Evolutionary conservation across 1,140 invertebrate species (phyloP).

Genomic region (Drosophila bifasciata): DNA sequence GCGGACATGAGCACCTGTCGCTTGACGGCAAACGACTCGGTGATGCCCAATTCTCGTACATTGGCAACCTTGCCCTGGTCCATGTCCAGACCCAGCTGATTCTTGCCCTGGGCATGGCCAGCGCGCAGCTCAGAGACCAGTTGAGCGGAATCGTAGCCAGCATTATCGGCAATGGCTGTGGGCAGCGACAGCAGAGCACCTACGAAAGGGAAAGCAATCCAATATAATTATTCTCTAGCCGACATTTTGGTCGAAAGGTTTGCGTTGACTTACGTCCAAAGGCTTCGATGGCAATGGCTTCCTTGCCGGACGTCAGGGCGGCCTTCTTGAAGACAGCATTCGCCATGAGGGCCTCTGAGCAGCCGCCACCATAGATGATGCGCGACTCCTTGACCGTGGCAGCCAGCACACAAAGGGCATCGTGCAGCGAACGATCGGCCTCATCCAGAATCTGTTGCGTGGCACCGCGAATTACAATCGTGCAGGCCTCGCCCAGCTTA

Average conservation of each 20-base stretch:
- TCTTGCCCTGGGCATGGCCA: conserved; percentile 91
- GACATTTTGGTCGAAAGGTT: not conserved
- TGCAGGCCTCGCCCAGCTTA: conserved; percentile 97
- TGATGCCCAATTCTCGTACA: conserved; percentile 95
- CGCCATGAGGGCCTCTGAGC: conserved; percentile 98
- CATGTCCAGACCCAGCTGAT: conserved; percentile 96
- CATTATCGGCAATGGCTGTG: conserved; percentile 98
- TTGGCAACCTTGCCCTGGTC: conserved; percentile 92
- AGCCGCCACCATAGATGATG: conserved; percentile 96
- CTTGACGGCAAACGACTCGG: conserved; percentile 98
- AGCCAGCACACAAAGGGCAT: conserved; percentile 98
- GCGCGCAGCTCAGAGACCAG: conserved; percentile 95
- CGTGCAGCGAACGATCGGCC: conserved; percentile 98
- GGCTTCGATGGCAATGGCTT: conserved; percentile 98
- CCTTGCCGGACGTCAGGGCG: conserved; percentile 96
- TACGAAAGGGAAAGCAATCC: conserved; percentile 8
- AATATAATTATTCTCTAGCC: not conserved
- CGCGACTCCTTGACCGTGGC: conserved; percentile 97
- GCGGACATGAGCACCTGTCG: conserved; percentile 97
- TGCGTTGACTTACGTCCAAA: conserved; percentile 88
- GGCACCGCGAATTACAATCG: conserved; percentile 98
- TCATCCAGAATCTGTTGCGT: conserved; percentile 99
- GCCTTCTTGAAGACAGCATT: conserved; percentile 94
- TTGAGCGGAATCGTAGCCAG: conserved; percentile 98
- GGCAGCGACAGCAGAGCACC: conserved; percentile 94